phyloP scores from a whole-genome alignment of 2,888 invertebrate species.

The Epistrophe eligans region DNA sequence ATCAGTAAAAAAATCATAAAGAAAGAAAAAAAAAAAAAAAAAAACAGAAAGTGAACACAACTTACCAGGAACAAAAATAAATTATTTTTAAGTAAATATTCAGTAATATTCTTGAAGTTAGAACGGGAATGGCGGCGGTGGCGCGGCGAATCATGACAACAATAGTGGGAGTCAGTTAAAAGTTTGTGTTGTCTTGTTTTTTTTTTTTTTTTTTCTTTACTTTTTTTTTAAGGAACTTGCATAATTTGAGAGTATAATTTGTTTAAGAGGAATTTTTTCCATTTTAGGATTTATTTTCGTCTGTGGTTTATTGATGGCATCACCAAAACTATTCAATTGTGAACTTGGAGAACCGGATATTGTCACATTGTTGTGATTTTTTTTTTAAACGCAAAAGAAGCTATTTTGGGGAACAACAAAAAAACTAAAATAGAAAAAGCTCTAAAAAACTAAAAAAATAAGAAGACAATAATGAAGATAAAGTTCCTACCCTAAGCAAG shows the following conservation, averaged over 20 bases:
- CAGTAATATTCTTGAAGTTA: slow-evolving; percentile 1
- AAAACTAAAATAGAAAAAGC: not conserved
- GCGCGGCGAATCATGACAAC: not conserved
- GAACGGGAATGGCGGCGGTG: no score
- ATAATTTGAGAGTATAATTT: slow-evolving; percentile 28
- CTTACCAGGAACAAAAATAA: slow-evolving; percentile 7
- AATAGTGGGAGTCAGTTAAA: slow-evolving; percentile 19
- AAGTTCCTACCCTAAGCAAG: no score
- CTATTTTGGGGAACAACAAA: not conserved
- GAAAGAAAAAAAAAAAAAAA: not conserved
- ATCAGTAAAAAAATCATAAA: not conserved
- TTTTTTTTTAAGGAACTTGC: not conserved
- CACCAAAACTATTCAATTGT: slow-evolving; percentile 15
- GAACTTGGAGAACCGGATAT: slow-evolving; percentile 7
- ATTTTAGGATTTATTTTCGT: not conserved
- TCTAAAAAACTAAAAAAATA: not conserved
- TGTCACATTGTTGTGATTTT: slow-evolving; percentile 1
- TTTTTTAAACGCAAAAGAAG: not conserved
- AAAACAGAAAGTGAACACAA: slow-evolving; percentile 24
- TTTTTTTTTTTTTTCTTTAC: not conserved
- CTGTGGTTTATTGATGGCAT: slow-evolving; percentile 8
- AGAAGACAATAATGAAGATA: no score
- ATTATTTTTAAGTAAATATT: slow-evolving; percentile 20
- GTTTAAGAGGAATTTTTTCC: not conserved
- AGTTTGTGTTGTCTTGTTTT: not conserved